Conservation (phyloP, 2,888 invertebrate genomes). For the Subacronicta megacephala region DNA sequence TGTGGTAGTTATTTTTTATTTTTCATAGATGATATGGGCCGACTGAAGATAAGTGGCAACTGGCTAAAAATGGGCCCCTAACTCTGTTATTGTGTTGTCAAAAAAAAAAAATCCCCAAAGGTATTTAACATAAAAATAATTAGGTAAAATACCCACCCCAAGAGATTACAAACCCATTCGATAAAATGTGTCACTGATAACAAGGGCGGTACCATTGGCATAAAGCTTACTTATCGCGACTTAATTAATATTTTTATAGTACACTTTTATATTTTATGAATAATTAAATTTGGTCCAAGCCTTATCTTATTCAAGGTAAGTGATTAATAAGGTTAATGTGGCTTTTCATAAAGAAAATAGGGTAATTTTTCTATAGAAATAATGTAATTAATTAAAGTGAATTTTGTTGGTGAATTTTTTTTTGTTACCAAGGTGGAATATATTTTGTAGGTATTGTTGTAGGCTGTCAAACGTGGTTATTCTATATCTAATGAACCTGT, state of each 20-base stretch:
- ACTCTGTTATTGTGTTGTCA: too few species aligned
- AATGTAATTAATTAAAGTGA: conserved; percentile 59
- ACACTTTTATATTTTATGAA: conserved; percentile 58
- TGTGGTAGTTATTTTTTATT: too few species aligned
- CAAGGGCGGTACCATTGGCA: conserved; percentile 15
- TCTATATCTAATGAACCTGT: not conserved
- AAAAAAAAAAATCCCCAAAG: too few species aligned
- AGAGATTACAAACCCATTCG: conserved; percentile 50
- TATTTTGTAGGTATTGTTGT: conserved; percentile 28
- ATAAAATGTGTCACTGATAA: conserved; percentile 51
- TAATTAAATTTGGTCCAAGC: conserved; percentile 60
- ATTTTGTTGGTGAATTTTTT: conserved; percentile 42
- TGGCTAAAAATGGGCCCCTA: too few species aligned
- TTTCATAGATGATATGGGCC: too few species aligned
- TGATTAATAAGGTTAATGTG: conserved; percentile 67
- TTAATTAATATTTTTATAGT: conserved; percentile 83
- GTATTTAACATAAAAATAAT: conserved; percentile 32
- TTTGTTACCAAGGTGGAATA: conserved; percentile 27
- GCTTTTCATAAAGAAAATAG: conserved; percentile 62
- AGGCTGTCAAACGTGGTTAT: not conserved
- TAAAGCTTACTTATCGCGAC: conserved; percentile 68
- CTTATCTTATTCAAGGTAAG: conserved; percentile 61
- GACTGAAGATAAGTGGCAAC: too few species aligned
- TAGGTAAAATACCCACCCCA: conserved; percentile 25
- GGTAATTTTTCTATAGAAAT: conserved; percentile 61